Evolutionary conservation across 2,888 invertebrate genomes (phyloP).

Genomic region (Drosophila cognata): DNA sequence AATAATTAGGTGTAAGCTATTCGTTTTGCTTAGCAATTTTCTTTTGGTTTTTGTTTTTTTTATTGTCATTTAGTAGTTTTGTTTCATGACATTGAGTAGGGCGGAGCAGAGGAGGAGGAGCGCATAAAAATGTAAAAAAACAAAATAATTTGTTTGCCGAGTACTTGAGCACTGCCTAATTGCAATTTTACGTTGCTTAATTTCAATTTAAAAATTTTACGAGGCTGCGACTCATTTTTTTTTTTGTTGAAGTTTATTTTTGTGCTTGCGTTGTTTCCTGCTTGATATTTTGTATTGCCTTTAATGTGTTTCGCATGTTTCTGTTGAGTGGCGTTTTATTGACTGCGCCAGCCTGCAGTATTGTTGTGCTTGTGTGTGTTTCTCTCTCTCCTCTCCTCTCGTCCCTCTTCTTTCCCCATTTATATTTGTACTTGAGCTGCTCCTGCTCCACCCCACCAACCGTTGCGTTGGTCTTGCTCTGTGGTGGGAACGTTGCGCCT

Average conservation of each 20-base stretch:
- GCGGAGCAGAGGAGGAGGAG: background rate
- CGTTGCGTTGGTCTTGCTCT: conserved; percentile 38
- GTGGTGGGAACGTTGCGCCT: conserved; percentile 49
- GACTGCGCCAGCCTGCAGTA: conserved; percentile 59
- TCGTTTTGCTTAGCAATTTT: conserved; percentile 41
- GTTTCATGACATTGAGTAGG: conserved; percentile 38
- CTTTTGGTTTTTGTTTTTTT: conserved; percentile 17
- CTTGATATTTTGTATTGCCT: conserved; percentile 79
- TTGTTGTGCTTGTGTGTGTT: conserved; percentile 7
- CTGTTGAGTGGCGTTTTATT: conserved; percentile 63
- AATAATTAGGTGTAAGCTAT: conserved; percentile 64
- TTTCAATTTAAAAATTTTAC: conserved; percentile 60
- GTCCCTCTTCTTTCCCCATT: background rate
- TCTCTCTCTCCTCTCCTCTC: conserved; percentile 13
- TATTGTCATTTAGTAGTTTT: conserved; percentile 36
- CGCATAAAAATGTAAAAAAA: conserved; percentile 7
- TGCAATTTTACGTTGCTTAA: conserved; percentile 56
- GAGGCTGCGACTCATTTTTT: conserved; percentile 27
- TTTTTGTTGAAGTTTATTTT: conserved; percentile 12
- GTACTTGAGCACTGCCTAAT: conserved; percentile 54
- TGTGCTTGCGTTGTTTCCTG: conserved; percentile 60
- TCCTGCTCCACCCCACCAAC: conserved; percentile 16
- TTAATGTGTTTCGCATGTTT: conserved; percentile 79
- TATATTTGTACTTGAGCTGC: conserved; percentile 3
- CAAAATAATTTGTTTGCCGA: conserved; percentile 30